phyloP scores from a whole-genome alignment of 2,797 vertebrate genomes.

The Gobio occitaniae region DNA sequence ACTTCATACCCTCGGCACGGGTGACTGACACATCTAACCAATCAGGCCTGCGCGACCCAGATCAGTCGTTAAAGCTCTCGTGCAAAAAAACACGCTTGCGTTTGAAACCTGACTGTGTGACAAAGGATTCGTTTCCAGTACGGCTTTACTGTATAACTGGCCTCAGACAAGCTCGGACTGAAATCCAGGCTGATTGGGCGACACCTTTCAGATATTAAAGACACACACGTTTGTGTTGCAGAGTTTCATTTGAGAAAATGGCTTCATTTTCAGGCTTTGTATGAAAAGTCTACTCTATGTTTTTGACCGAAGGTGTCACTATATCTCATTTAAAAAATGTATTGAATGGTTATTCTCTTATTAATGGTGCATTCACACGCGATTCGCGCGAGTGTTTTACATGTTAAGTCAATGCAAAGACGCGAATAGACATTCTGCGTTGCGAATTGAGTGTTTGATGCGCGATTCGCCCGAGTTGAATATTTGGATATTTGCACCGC shows the following conservation, averaged over 20 bases:
- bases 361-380: background rate
- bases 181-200: background rate
- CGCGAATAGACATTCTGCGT: too few species aligned
- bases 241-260: background rate
- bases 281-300: background rate
- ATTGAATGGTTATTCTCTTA: background rate
- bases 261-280: background rate
- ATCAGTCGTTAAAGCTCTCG: slow-evolving; percentile 63
- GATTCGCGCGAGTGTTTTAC: too few species aligned
- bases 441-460: too few species aligned
- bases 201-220: background rate
- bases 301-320: background rate
- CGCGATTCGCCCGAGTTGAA: too few species aligned
- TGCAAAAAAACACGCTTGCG: background rate
- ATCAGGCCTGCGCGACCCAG: slow-evolving; percentile 76
- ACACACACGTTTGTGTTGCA: background rate
- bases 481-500: too few species aligned
- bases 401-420: too few species aligned
- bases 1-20: slow-evolving; percentile 72
- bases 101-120: background rate
- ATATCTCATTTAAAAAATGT: background rate
- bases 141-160: too few species aligned
- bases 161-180: background rate
- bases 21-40: slow-evolving; percentile 71
- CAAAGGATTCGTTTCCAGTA: slow-evolving; percentile 13